phyloP scores from a whole-genome alignment of 30 jellyfish, hydroid and myxozoan species.

The Mastigias papua region DNA sequence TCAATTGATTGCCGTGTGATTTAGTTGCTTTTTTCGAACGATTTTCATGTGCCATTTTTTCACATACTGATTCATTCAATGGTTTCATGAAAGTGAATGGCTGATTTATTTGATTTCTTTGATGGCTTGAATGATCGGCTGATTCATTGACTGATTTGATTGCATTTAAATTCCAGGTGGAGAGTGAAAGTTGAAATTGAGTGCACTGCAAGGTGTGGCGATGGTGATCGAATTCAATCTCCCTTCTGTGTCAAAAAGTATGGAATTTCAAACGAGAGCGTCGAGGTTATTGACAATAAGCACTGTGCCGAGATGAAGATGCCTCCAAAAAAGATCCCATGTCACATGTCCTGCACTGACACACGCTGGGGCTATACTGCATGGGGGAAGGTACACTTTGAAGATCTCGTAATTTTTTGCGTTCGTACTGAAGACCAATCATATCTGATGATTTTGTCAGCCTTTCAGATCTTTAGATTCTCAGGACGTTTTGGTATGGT shows the following conservation, averaged over 20 bases:
- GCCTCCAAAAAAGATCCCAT: conserved; percentile 80
- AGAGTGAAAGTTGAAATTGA: conserved; percentile 62
- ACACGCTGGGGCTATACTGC: conserved; percentile 86
- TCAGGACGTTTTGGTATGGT: too few relatives aligned
- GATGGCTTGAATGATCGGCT: too few relatives aligned
- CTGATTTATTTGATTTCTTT: too few relatives aligned
- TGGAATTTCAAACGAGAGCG: conserved; percentile 56
- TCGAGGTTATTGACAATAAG: conserved; percentile 65
- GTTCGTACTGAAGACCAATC: too few relatives aligned
- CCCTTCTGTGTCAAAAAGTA: conserved; percentile 75
- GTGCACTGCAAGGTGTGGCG: conserved; percentile 92
- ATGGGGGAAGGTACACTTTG: conserved; percentile 88
- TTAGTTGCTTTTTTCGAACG: too few relatives aligned
- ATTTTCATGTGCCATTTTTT: too few relatives aligned
- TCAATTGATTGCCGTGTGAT: too few relatives aligned
- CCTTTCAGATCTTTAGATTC: too few relatives aligned
- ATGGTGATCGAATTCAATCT: conserved; percentile 77
- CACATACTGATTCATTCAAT: neutral
- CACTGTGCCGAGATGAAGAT: conserved; percentile 59
- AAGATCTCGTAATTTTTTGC: too few relatives aligned
- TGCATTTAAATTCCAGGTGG: conserved; percentile 84
- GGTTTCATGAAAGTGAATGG: too few relatives aligned
- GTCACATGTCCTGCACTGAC: conserved; percentile 82
- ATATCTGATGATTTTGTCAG: too few relatives aligned
- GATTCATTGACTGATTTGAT: neutral